Conservation (phyloP, 2,113 vertebrate genomes). For the Isurus oxyrinchus region DNA sequence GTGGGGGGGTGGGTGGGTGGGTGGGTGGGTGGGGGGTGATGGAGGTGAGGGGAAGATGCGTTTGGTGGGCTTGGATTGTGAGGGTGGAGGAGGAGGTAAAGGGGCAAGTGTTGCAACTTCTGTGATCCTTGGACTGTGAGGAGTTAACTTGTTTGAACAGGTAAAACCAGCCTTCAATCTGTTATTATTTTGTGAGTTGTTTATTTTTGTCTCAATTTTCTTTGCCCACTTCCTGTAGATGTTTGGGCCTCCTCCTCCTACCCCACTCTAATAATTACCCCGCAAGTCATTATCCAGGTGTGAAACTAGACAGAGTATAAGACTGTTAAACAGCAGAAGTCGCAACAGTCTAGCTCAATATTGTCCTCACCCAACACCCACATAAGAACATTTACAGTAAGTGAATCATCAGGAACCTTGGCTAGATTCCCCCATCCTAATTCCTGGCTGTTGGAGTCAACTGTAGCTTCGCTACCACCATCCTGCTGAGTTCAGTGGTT, state of each 20-base stretch:
- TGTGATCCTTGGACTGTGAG: too few relatives aligned
- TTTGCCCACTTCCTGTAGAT: not conserved
- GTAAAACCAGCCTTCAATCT: not conserved
- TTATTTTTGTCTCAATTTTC: not conserved
- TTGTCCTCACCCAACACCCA: not conserved
- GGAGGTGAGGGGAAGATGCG: too few relatives aligned
- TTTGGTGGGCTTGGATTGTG: too few relatives aligned
- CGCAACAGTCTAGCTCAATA: not conserved
- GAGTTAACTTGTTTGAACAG: not conserved
- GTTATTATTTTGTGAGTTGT: not conserved
- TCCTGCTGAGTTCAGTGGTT: not conserved
- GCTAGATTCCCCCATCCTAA: not conserved
- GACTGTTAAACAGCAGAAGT: not conserved
- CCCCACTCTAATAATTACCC: not conserved
- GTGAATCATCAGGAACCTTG: not conserved
- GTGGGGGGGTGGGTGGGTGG: too few relatives aligned
- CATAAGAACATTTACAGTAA: not conserved
- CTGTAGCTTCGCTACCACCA: not conserved
- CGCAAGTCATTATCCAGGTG: not conserved
- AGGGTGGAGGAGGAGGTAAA: too few relatives aligned
- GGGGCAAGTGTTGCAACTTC: too few relatives aligned
- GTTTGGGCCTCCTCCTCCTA: too few relatives aligned
- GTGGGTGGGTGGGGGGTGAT: too few relatives aligned
- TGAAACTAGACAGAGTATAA: not conserved
- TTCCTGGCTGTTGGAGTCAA: not conserved